Conservation (phyloP, 2,888 invertebrate genomes). For the Spisula subtruncata region DNA sequence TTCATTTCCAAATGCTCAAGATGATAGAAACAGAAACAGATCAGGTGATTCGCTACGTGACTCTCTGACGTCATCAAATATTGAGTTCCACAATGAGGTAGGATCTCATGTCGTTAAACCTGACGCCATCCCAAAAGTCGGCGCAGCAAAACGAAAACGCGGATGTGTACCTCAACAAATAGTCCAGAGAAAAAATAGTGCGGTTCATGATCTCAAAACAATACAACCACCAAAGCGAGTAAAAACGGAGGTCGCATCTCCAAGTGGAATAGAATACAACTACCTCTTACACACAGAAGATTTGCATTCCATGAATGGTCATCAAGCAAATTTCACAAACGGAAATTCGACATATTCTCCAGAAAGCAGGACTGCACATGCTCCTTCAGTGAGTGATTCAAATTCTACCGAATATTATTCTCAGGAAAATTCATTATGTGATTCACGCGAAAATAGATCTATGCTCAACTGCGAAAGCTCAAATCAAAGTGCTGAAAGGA, state of each 20-base stretch:
- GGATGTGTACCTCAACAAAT: constrained; percentile 58
- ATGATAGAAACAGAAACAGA: not conserved
- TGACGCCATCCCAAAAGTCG: constrained; percentile 24
- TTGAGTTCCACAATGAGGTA: not conserved
- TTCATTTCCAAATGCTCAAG: not conserved
- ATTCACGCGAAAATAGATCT: not conserved
- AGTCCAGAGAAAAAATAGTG: constrained; percentile 6
- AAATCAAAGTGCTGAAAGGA: not conserved
- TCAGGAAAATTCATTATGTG: too few species aligned
- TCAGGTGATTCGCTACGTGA: not conserved
- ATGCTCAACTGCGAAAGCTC: not conserved
- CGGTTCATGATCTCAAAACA: not conserved
- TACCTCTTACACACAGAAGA: constrained; percentile 24
- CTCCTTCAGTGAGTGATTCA: not conserved
- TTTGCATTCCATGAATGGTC: not conserved
- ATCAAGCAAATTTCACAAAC: not conserved
- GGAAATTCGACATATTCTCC: not conserved
- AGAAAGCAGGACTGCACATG: not conserved
- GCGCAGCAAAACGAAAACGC: constrained; percentile 67
- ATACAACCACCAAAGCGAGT: not conserved
- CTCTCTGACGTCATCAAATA: not conserved
- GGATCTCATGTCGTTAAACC: not conserved
- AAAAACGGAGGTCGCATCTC: not conserved
- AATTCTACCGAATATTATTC: not conserved
- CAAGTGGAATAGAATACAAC: not conserved